Evolutionary conservation across 2,888 invertebrate species (phyloP).

Genomic region (Sesamia inferens): DNA sequence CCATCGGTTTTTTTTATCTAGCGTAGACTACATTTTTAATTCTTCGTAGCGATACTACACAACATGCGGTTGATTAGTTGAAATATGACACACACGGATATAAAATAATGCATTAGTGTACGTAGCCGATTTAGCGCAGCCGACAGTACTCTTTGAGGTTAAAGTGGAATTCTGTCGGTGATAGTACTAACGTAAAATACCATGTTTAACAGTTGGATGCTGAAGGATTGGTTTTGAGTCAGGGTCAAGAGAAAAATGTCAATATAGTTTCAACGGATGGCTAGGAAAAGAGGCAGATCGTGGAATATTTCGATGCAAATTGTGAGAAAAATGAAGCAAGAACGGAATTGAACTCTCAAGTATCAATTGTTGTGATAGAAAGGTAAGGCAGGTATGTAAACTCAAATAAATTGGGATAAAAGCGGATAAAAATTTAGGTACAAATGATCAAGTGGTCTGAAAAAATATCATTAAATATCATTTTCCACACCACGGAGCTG

Average conservation of each 20-base stretch:
- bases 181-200: too few species aligned
- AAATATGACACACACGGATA: too few species aligned
- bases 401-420: not conserved
- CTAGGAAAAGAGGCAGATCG: not conserved
- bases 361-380: not conserved
- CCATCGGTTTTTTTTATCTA: too few species aligned
- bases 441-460: not conserved
- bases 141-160: too few species aligned
- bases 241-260: not conserved
- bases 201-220: too few species aligned
- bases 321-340: not conserved
- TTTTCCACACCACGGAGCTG: constrained; percentile 3
- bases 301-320: not conserved
- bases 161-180: too few species aligned
- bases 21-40: too few species aligned
- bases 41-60: too few species aligned
- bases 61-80: too few species aligned
- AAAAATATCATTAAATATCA: not conserved
- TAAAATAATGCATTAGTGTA: too few species aligned
- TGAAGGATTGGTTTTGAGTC: not conserved
- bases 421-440: not conserved
- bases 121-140: too few species aligned
- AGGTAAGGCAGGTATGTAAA: too few species aligned
- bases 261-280: not conserved
- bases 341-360: not conserved